Percentiles rank a stretch among this genome's conserved stretches.
phyloP scores from a whole-genome alignment of 2,797 vertebrate species.

The Gymnodraco acuticeps region DNA sequence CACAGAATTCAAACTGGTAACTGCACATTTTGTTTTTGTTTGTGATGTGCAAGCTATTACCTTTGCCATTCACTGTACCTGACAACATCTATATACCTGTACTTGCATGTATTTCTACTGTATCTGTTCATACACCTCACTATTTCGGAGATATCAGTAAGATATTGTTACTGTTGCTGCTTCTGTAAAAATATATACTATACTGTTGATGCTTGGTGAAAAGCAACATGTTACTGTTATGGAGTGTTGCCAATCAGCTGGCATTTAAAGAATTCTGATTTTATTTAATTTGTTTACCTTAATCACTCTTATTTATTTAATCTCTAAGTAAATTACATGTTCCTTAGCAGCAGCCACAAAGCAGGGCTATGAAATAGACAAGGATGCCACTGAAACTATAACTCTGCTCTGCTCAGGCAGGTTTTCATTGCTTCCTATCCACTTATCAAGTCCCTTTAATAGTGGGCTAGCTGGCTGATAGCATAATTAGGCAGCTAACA shows the following conservation, averaged over 20 bases:
- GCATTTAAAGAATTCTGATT: slow-evolving; percentile 8
- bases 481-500: slow-evolving; percentile 80
- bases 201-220: slow-evolving; percentile 8
- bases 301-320: too few relatives aligned
- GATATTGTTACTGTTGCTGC: background rate
- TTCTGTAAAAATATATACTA: background rate
- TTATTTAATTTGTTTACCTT: background rate
- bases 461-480: slow-evolving; percentile 76
- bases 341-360: slow-evolving; percentile 29
- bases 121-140: background rate
- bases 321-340: slow-evolving; percentile 17
- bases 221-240: slow-evolving; percentile 8
- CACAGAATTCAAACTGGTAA: background rate
- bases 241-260: slow-evolving; percentile 8
- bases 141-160: background rate
- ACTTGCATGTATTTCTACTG: background rate
- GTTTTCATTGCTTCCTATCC: slow-evolving; percentile 69
- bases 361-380: slow-evolving; percentile 9
- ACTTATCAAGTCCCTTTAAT: slow-evolving; percentile 79
- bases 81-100: background rate
- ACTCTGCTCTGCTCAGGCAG: slow-evolving; percentile 19
- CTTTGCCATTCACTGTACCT: background rate
- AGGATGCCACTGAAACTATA: slow-evolving; percentile 19
- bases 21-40: background rate
- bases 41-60: background rate